Evolutionary conservation across 2,797 vertebrate species (phyloP), one percentile per base, ranked within the genome.

Genomic region (Eutrigla gurnardus): DNA sequence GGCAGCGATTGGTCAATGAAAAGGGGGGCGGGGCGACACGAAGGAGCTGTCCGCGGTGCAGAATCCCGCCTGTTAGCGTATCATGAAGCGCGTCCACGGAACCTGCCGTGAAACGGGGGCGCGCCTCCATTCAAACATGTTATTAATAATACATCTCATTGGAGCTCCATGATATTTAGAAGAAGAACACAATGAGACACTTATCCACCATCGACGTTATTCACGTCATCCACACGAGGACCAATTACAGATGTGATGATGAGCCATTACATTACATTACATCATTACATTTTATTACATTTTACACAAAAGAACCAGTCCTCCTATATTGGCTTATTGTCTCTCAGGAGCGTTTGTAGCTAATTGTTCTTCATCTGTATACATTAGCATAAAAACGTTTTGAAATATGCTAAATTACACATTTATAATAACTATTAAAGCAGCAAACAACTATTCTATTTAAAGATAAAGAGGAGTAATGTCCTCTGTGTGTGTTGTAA

Each of bases 11-110:
- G 93, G 93, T 77, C 83, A 0, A 13, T 15, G 3, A 35, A 40
- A 49, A 59, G 11, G 43, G 70, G 65, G 89, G 90, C 79, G 80
- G 86, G n/a, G 82, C 78, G 0, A 77, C 39, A 9, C 70, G 32
- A 17, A 15, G 74, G 91, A 93, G 82, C 88, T 93, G 90, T 93
- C 92, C 92, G 69, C 58, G 92, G 93, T 94, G 73, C 93, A 92
- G 90, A 67, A 73, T 45, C 73, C 58, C 7, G 6, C 0, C 5
- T 25, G 53, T 73, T 52, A 63, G 10, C 80, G 17, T 64, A 13
- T 74, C 4, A 84, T 82, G 78, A 75, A 5, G 75, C 25, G 25
- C 25, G 25, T 25, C 25, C 25, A 25, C 25, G 25, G 25, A 25
- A 25, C 25, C 25, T 25, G 25, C 25, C 25, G 25, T 25, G 25